Conservation (phyloP, 2,797 vertebrate genomes). For the Pangasius macronema region DNA sequence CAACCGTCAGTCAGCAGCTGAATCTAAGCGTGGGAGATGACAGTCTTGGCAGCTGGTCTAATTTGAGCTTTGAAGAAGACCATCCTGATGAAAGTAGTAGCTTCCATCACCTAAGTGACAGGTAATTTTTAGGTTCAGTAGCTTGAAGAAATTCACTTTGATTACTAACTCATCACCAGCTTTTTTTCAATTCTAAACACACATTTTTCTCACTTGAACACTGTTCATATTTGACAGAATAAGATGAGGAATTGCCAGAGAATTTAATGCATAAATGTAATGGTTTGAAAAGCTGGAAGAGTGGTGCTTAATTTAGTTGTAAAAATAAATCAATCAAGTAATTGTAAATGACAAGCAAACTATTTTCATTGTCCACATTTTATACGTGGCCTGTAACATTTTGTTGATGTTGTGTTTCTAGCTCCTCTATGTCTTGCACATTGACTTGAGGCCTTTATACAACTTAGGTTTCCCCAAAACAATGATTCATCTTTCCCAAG, state of each 20-base stretch:
- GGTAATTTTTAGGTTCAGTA: constrained; percentile 71
- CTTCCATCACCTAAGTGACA: constrained; percentile 98
- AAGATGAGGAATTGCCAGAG: neutral
- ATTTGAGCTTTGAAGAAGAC: constrained; percentile 97
- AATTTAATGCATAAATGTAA: constrained; percentile 1
- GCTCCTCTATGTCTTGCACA: neutral
- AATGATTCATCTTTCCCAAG: constrained; percentile 11
- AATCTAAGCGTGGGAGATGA: constrained; percentile 91
- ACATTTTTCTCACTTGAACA: constrained; percentile 55
- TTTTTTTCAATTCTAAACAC: constrained; percentile 31
- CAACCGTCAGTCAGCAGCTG: constrained; percentile 87
- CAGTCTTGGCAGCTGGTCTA: constrained; percentile 97
- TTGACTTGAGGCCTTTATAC: constrained; percentile 1
- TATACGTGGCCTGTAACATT: neutral
- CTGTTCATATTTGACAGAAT: constrained; percentile 23
- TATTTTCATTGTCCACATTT: constrained; percentile 1
- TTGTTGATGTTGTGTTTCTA: constrained; percentile 31
- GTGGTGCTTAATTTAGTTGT: constrained; percentile 16
- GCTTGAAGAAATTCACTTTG: neutral
- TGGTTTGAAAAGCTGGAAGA: neutral
- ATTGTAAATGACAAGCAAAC: neutral
- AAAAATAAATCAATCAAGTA: neutral
- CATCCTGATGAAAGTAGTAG: constrained; percentile 96
- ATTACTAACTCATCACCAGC: constrained; percentile 37
- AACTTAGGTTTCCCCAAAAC: constrained; percentile 13